These are phyloP conservation scores for Sciurus carolinensis DNA, from an alignment of 2,797 vertebrate species.

Conservation along the genomic window DNA sequence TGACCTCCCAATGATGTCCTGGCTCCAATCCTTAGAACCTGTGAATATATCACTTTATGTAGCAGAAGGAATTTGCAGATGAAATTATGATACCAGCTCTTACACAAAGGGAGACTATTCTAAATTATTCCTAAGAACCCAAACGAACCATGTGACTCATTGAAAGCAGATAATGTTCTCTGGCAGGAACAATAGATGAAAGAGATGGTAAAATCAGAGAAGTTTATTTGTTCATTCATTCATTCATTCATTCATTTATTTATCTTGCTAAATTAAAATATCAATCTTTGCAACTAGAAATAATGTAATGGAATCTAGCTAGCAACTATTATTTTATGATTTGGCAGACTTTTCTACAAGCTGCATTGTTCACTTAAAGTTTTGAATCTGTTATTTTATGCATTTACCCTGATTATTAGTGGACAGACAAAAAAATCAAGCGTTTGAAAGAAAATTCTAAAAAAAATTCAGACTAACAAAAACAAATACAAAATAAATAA, in stretches of 20 bases:
- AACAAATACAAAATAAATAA: neutral
- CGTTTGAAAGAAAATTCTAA: neutral
- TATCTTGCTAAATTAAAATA: neutral
- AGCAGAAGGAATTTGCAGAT: neutral
- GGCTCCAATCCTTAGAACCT: neutral
- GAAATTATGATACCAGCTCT: neutral
- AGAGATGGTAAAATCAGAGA: neutral
- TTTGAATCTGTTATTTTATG: neutral
- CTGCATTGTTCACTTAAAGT: neutral
- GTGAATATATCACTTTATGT: neutral
- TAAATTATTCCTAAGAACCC: neutral
- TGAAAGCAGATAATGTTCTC: neutral
- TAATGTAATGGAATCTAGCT: neutral
- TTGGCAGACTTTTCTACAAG: neutral
- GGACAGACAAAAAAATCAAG: neutral
- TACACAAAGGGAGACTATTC: neutral
- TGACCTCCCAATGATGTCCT: fast-evolving
- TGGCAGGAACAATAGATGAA: neutral
- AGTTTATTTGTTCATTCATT: neutral
- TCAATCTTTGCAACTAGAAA: neutral
- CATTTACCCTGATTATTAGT: neutral
- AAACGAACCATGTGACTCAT: neutral
- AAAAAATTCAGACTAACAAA: neutral
- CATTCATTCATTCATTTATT: no score
- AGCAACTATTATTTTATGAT: neutral